Base-by-base conservation (phyloP, 1,140 invertebrate species). In the Trichoplusia ni region DNA sequence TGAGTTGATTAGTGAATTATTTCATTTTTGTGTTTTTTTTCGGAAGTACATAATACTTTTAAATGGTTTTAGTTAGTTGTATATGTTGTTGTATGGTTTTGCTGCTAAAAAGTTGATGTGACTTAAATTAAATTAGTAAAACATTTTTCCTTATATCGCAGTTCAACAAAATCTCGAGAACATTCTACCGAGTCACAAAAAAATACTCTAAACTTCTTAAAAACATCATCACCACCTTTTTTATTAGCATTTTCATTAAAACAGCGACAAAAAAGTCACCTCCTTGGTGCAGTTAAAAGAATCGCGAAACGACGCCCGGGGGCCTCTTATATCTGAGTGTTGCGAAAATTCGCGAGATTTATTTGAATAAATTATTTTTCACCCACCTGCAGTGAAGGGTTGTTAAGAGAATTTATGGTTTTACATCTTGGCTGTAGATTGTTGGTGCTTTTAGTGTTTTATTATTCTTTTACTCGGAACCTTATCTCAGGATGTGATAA, bases 331-430 rank as follows among this genome's bases (percentile, higher is more conserved):
- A 77, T 40, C 67, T 54, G 56, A 56, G 64, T 65, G 69, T 75
- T 79, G 74, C 77, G 78, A 81, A 86, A 82, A 79, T 84, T 79
- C 71, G 58, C 62, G 64, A 83, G 86, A 89, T 87, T 89, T 87
- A 89, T 89, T 84, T 84, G 84, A 88, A 88, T 89, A 89, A 86
- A 89, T 89, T 86, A 89, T 86, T 77, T 81, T 70, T 71, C 42
- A 75, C 62, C 75, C 73, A 88, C 83, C 83, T 88, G 82, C 78
- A 82, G 64, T 80, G 83, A 88, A 88, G 85, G 85, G 85, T 86
- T 88, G 76, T 75, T 76, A 69, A 63, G 37, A 64, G 11, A 67
- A 79, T 79, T 81, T 81, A 79, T 81, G 53, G 69, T 54, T 69
- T 64, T 27, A 53, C 46, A 62, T 51, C 21, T 42, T n/a, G 25